Conservation (phyloP, 2,113 vertebrate species). For the Platycercus adscitus region DNA sequence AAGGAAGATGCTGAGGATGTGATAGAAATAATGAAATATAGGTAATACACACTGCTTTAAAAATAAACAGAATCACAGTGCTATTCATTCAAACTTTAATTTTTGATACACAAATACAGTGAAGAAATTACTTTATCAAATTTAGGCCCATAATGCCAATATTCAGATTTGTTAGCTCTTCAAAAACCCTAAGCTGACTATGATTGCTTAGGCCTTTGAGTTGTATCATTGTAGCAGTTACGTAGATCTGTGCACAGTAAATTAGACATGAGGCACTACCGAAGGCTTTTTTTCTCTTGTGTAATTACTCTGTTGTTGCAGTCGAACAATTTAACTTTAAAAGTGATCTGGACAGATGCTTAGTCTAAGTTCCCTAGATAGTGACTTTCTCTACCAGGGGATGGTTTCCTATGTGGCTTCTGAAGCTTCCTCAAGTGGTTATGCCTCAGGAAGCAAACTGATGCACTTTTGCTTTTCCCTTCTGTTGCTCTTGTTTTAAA, state of each 20-base stretch:
- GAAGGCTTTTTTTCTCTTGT: not conserved
- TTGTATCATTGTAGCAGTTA: not conserved
- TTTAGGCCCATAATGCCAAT: not conserved
- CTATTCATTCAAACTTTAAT: not conserved
- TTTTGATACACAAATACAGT: not conserved
- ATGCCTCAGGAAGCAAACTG: not conserved
- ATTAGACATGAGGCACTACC: not conserved
- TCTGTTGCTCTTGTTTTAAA: not conserved
- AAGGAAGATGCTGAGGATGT: conserved; percentile 95
- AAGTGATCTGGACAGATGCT: not conserved
- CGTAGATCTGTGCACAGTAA: not conserved
- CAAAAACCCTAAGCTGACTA: not conserved
- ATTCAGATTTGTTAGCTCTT: not conserved
- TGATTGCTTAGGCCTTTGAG: not conserved
- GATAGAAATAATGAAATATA: conserved; percentile 98
- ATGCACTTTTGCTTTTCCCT: not conserved
- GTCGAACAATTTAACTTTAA: not conserved
- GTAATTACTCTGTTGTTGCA: not conserved
- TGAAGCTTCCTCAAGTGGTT: not conserved
- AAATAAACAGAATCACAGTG: not conserved
- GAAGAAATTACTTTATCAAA: not conserved
- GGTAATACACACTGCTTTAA: conserved; percentile 73
- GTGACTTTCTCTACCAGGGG: not conserved
- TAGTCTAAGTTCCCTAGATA: not conserved
- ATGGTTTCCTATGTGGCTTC: not conserved